Evolutionary conservation across 2,113 vertebrate species (phyloP), one percentile per base, ranked within the genome.

Genomic region (Nycticorax nycticorax): DNA sequence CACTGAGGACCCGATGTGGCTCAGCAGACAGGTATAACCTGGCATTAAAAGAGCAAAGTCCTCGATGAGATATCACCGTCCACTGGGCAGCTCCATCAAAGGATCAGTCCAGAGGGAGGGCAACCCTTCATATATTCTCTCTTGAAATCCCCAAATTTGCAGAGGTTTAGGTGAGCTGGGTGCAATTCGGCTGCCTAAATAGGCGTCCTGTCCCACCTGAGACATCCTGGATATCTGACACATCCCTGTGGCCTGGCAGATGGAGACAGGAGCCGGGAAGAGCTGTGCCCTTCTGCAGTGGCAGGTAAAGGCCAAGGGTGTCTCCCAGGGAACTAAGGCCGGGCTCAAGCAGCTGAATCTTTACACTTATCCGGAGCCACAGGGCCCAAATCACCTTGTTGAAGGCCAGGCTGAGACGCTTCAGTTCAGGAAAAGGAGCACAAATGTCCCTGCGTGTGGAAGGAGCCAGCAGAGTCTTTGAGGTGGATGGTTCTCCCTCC

Each of bases 341-440:
- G 0, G 12, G 23, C 53, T 37, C 67, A 37, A 4, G 74, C 56
- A 81, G 50, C 35, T 64, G 48, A 30, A 63, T 18, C 14, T 64
- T 39, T 23, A n/a, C 12, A 16, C 13, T 14, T 23, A 13, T 10
- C 10, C 1, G 2, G 37, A 81, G 24, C 41, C 53, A 33, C 30
- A 6, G 47, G 43, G n/a, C 55, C 35, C 30, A 20, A 77, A n/a
- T 95, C 89, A 99, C 99, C 98, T 99, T 98, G 96, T 99, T 99
- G 92, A 98, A 89, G 60, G 98, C 98, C 96, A 99, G 92, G 96
- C 98, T 98, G 78, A 99, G 98, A 91, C 71, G 94, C 56, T 96
- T 97, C 67, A 99, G 98, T 60, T 97, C 97, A n/a, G 98, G 98
- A 57, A 99, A 98, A 8, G 98, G 98, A 97, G 95, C 45, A 72